Conservation (phyloP, 2,113 vertebrate genomes). For the Zootoca vivipara region DNA sequence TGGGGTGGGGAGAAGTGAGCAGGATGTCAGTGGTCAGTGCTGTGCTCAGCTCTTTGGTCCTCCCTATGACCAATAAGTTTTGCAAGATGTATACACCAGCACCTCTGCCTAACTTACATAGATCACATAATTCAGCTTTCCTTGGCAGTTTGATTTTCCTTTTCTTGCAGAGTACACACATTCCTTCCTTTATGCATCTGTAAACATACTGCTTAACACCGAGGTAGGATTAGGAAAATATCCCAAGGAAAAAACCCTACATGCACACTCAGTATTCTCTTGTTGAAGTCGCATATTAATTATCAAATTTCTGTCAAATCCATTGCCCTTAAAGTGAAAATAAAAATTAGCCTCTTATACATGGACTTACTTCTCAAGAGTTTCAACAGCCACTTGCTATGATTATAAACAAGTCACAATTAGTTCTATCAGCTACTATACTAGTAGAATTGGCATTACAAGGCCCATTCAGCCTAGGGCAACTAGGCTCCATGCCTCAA, state of each 20-base stretch:
- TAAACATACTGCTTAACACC: background rate
- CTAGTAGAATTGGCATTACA: background rate
- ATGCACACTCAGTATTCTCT: background rate
- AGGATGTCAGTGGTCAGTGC: background rate
- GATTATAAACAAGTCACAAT: background rate
- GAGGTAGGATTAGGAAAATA: background rate
- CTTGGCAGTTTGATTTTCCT: background rate
- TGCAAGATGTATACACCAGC: background rate
- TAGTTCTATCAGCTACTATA: background rate
- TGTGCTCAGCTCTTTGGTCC: background rate
- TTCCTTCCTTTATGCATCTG: background rate
- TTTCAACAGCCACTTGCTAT: background rate
- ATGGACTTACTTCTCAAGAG: background rate
- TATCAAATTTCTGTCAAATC: background rate
- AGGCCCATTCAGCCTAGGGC: background rate
- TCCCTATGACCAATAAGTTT: background rate
- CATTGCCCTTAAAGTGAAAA: background rate
- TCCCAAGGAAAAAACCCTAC: background rate
- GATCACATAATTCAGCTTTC: background rate
- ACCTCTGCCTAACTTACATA: background rate
- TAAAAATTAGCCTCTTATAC: background rate
- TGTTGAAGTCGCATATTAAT: background rate
- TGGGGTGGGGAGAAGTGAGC: background rate
- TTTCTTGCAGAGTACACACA: too few relatives aligned
- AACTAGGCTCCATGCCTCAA: background rate